Conservation (phyloP, 2,113 vertebrate genomes). For the Gavialis gangeticus region DNA sequence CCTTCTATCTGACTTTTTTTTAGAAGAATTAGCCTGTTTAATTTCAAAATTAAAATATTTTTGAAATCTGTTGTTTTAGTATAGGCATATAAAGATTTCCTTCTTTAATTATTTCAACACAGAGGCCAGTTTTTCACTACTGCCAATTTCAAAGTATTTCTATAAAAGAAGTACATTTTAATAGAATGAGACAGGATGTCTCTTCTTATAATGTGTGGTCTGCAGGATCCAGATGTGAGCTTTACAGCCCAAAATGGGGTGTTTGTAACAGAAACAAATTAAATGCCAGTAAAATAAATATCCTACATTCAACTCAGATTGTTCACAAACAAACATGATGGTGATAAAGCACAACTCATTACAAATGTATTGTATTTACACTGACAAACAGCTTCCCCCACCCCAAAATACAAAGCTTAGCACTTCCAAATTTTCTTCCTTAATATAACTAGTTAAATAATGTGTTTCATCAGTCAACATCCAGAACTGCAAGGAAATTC, state of each 20-base stretch:
- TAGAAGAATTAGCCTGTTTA: background rate
- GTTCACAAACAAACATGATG: background rate
- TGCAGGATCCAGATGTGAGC: no score
- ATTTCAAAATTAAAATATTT: background rate
- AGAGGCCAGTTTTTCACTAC: background rate
- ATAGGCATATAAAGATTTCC: no score
- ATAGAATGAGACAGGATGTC: no score
- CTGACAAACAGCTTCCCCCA: background rate
- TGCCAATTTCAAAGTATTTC: background rate
- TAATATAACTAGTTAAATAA: background rate
- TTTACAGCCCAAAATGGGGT: background rate
- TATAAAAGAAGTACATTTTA: background rate
- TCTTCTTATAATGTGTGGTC: no score
- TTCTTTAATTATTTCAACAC: background rate
- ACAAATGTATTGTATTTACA: background rate
- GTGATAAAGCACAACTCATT: background rate
- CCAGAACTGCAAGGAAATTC: background rate
- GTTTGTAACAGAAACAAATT: background rate
- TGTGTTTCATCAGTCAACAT: background rate
- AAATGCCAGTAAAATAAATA: background rate
- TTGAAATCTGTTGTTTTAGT: background rate
- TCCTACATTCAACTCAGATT: background rate
- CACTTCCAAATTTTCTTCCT: background rate
- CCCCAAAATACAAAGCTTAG: background rate
- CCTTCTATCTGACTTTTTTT: accelerated